A percentile compares a stretch with the other conserved stretches of the same genome.
Conservation (phyloP, 2,797 vertebrate species). For the Sebastes dallii region DNA sequence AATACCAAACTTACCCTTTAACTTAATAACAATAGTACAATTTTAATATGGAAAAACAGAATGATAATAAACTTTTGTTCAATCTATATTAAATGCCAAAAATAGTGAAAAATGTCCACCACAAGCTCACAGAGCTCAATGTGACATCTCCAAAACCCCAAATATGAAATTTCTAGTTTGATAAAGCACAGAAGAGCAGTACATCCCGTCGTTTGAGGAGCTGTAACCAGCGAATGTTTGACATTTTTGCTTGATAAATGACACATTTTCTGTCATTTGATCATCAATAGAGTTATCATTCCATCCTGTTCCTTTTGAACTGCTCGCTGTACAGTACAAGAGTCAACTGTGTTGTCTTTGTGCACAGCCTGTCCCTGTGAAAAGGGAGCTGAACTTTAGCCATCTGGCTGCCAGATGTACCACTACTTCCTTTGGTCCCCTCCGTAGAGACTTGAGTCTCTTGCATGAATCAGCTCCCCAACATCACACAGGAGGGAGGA, state of each 20-base stretch:
- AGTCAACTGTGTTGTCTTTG: conserved; percentile 51
- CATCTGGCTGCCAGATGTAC: conserved; percentile 83
- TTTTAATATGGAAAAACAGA: neutral
- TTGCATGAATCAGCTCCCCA: conserved; percentile 40
- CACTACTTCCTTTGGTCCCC: conserved; percentile 51
- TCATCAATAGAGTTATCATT: neutral
- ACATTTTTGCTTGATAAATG: neutral
- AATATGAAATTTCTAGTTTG: neutral
- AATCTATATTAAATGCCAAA: neutral
- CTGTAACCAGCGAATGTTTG: neutral
- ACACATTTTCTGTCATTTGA: neutral
- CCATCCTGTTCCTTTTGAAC: neutral
- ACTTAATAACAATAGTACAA: neutral
- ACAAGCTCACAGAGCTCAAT: neutral
- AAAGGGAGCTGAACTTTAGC: conserved; percentile 51
- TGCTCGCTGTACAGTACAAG: conserved; percentile 10
- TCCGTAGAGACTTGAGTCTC: conserved; percentile 49
- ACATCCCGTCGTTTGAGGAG: neutral
- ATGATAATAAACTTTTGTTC: neutral
- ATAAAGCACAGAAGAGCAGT: neutral
- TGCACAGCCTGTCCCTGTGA: conserved; percentile 52
- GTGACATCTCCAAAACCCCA: neutral
- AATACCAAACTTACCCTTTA: no score
- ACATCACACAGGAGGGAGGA: conserved; percentile 48
- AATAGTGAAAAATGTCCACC: no score